Base-by-base conservation (phyloP, 2,113 vertebrate species). In the Sylvia atricapilla region DNA sequence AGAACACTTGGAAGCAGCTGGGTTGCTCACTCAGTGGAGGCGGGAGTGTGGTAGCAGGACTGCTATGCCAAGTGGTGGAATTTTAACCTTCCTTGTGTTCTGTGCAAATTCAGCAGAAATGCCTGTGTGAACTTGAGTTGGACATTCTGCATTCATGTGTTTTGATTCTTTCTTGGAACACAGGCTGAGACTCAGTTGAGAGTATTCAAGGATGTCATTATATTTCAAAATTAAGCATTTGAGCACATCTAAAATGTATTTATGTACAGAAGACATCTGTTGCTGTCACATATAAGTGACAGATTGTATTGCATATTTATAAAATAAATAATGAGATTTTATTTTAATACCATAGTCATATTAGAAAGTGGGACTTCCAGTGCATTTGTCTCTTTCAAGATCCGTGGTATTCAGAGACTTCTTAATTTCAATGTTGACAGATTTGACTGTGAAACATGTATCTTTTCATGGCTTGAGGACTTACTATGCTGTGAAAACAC, bases 101-200 rank as follows among this genome's bases (percentile, higher is more conserved):
- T 50, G 37, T 73, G 77, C 4, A 6, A 87, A 66, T 93, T 89
- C 91, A 93, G 89, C 77, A 94, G 90, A 95, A 89, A 91, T 28
- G 79, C 62, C 50, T 77, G 67, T 62, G 67, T 5, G 13, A 85
- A 83, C 70, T 28, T 83, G 67, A 55, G 55, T 53, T 69, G 84
- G 0, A 1, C 50, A 23, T 87, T 39, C 59, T 75, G 35, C 12
- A 5, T 63, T 76, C 3, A 0, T 4, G 10, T 78, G 50, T 49
- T 85, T 49, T 27, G 33, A 27, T 74, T 13, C 22, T 52, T 88
- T 47, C 35, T 31, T 84, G 41, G 41, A 82, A 33, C 15, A 11
- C 11, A 35, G 64, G 9, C 53, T 76, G 49, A 28, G 20, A 46
- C 58, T 66, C 44, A 10, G 31, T 37, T 7, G 9, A 78, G 56